phyloP scores from a whole-genome alignment of 2,888 invertebrate species.

The Meta bourneti region DNA sequence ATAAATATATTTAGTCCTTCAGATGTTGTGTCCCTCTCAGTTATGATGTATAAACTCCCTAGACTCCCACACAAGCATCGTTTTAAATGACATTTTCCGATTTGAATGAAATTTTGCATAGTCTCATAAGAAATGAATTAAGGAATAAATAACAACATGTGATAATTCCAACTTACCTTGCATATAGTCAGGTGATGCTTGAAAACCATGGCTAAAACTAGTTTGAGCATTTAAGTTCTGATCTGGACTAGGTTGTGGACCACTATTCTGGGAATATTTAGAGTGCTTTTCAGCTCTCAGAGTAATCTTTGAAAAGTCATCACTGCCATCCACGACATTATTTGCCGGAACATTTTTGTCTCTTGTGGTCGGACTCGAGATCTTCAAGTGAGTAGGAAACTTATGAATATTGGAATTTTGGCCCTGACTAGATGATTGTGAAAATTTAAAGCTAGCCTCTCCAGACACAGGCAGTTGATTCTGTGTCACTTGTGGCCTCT shows the following conservation, averaged over 20 bases:
- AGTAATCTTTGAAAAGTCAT: neutral
- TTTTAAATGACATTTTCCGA: too few relatives aligned
- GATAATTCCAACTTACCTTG: conserved; percentile 19
- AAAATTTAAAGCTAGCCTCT: conserved; percentile 9
- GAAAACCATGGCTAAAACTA: conserved; percentile 32
- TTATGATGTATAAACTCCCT: too few relatives aligned
- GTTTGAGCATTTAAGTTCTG: conserved; percentile 17
- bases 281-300: neutral
- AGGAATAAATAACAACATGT: too few relatives aligned
- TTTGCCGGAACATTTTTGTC: neutral
- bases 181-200: conserved; percentile 51
- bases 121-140: too few relatives aligned
- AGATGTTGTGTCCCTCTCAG: too few relatives aligned
- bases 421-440: conserved; percentile 58
- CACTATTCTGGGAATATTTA: neutral
- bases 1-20: too few relatives aligned
- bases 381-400: conserved; percentile 23
- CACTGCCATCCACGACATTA: neutral
- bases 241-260: neutral
- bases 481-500: conserved; percentile 42
- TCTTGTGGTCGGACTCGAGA: conserved; percentile 3
- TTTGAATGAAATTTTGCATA: too few relatives aligned
- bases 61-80: too few relatives aligned
- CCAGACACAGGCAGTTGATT: conserved; percentile 19
- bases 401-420: conserved; percentile 44